These are phyloP conservation scores for Ichneumoninae sp. DNA, from an alignment of 2,888 invertebrate species.

Conservation along the genomic window DNA sequence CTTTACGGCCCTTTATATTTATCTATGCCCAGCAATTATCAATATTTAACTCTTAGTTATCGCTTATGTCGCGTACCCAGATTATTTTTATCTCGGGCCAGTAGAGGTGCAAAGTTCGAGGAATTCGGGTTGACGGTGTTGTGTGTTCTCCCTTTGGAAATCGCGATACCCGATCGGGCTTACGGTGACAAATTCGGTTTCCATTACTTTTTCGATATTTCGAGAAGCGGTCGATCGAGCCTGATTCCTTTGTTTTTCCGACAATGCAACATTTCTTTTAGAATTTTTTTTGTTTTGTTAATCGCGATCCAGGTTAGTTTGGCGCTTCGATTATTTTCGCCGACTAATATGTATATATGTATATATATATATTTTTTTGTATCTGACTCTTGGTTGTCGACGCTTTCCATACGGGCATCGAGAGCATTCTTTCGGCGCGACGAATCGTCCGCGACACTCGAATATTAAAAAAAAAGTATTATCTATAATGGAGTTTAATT, in stretches of 20 bases:
- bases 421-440: background rate
- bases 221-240: background rate
- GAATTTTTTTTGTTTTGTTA: background rate
- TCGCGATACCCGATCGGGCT: conserved; percentile 24
- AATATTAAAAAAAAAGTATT: background rate
- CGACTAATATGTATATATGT: background rate
- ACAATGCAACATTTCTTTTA: background rate
- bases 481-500: background rate
- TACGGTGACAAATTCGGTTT: background rate
- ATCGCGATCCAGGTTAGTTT: conserved; percentile 52
- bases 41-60: conserved; percentile 63
- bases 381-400: background rate
- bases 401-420: conserved; percentile 42
- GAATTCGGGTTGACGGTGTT: conserved; percentile 65
- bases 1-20: conserved; percentile 1
- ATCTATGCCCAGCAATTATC: conserved; percentile 35
- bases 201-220: background rate
- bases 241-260: background rate
- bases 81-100: conserved; percentile 63
- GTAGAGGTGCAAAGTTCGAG: conserved; percentile 63
- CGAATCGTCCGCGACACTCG: conserved; percentile 2
- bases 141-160: conserved; percentile 48
- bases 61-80: background rate
- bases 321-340: conserved; percentile 33
- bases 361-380: conserved; percentile 5